These are phyloP conservation scores for Hydrocynus forskahlii DNA, from an alignment of 2,797 vertebrate genomes.

Conservation along the genomic window DNA sequence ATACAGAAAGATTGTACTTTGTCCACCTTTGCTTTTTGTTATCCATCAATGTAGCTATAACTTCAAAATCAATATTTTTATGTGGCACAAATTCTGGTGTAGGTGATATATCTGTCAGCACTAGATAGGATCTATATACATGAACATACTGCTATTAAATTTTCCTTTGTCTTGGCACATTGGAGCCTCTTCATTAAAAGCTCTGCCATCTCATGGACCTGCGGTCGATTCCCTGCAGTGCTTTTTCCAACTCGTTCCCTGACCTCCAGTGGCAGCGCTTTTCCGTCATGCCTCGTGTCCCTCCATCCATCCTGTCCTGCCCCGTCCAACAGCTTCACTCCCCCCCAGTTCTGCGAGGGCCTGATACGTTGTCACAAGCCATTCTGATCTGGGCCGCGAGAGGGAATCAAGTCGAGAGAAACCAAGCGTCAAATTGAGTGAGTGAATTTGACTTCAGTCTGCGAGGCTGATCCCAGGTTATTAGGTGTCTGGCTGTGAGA, in stretches of 20 bases:
- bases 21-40: no score
- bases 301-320: neutral
- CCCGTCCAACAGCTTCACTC: neutral
- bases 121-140: no score
- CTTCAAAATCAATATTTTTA: neutral
- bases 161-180: neutral
- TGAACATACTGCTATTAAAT: neutral
- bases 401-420: conserved; percentile 48
- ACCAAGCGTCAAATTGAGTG: conserved; percentile 69
- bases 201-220: neutral
- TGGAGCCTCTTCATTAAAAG: conserved; percentile 4
- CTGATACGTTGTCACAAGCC: conserved; percentile 15
- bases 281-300: neutral
- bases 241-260: conserved; percentile 28
- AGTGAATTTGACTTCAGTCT: conserved; percentile 55
- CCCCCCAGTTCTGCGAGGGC: conserved; percentile 8
- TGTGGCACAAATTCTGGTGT: neutral
- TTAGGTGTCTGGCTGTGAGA: conserved; percentile 51
- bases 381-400: conserved; percentile 41
- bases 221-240: neutral
- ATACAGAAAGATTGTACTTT: no score
- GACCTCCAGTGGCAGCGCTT: conserved; percentile 4
- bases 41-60: no score
- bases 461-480: conserved; percentile 60
- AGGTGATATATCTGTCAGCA: neutral